A percentile compares a stretch with the other conserved stretches of the same genome.
phyloP scores from a whole-genome alignment of 2,797 vertebrate species.

The Amblyraja radiata region DNA sequence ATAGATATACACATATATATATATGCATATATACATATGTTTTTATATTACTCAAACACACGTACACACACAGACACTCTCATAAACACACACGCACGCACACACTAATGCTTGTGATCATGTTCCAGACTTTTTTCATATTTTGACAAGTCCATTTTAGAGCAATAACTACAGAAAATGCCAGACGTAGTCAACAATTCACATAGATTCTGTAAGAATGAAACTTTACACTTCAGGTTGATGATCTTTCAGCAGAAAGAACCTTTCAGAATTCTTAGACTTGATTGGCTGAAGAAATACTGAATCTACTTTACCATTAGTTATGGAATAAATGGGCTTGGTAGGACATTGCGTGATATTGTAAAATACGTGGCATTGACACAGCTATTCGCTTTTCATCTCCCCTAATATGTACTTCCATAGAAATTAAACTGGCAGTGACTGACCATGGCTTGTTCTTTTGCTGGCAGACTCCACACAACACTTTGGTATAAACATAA shows the following conservation, averaged over 20 bases:
- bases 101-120: not conserved
- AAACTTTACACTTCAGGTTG: too few species aligned
- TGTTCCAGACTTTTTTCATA: not conserved
- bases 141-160: not conserved
- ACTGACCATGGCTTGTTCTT: not conserved
- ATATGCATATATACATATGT: too few species aligned
- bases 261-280: not conserved
- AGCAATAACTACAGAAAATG: too few species aligned
- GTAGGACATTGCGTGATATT: not conserved
- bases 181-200: too few species aligned
- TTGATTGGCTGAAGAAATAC: not conserved
- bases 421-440: not conserved
- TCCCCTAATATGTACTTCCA: not conserved
- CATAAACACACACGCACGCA: too few species aligned
- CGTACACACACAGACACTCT: too few species aligned
- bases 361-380: not conserved
- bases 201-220: too few species aligned
- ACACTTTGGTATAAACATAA: not conserved
- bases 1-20: too few species aligned
- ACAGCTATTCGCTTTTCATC: not conserved
- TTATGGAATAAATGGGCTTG: not conserved
- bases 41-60: too few species aligned
- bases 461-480: not conserved
- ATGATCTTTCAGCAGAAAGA: too few species aligned
- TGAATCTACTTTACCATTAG: not conserved